Percentiles rank a stretch among this genome's conserved stretches.
Evolutionary conservation across 53 echinoderm and acorn worm species (phyloP).

Genomic region (Actinopyga echinites): DNA sequence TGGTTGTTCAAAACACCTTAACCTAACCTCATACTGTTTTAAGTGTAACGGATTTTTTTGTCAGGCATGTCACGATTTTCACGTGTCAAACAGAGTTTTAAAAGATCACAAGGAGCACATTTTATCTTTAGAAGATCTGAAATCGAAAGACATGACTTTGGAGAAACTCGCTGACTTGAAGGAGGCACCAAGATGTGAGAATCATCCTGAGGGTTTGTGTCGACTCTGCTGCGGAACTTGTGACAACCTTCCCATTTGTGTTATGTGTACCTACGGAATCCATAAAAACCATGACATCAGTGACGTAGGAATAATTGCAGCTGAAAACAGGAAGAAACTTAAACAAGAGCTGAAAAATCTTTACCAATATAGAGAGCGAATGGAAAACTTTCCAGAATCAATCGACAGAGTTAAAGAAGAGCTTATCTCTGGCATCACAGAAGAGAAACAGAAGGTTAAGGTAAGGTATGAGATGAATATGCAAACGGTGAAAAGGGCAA

Average conservation of each 20-base stretch:
- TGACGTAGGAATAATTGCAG: not conserved
- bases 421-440: no score
- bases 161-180: not conserved
- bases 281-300: no score
- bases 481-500: no score
- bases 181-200: not conserved
- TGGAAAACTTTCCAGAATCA: no score
- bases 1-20: not conserved
- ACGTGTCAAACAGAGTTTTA: not conserved
- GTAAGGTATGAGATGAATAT: no score
- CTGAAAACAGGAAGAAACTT: not conserved
- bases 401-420: no score
- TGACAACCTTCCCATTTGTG: not conserved
- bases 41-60: constrained; percentile 4
- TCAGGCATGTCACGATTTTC: not conserved
- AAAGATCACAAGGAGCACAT: not conserved
- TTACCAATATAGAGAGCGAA: no score
- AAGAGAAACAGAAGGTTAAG: no score
- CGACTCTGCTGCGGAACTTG: not conserved
- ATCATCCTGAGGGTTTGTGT: not conserved
- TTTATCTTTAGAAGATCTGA: not conserved
- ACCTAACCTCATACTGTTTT: not conserved
- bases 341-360: no score
- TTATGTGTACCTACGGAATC: not conserved
- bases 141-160: not conserved